Base-by-base conservation (phyloP, 2,888 invertebrate species). In the Nephrocerus scutellatus region DNA sequence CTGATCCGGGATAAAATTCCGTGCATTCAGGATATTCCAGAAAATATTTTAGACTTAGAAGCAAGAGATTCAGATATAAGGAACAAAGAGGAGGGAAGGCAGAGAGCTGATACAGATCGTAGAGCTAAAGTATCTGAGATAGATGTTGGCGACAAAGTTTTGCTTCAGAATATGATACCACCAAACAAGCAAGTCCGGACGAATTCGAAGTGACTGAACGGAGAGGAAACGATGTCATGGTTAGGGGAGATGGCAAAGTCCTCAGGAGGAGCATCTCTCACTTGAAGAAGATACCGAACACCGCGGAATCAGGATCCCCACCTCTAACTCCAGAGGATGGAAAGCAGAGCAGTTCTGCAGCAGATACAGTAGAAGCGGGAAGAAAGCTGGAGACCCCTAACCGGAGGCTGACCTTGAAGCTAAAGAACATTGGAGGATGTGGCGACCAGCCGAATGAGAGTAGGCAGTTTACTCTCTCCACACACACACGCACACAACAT, bases 1-100 rank as follows among this genome's bases (percentile, higher is more conserved):
- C 33, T 36, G 8, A 46, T 46, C 26, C 28, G 38, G 29, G 41
- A 41, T 14, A 45, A 44, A 22, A 41, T 45, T 29, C 33, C 41
- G 29, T 39, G 32, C 26, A 22, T 39, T 20, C 34, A 44, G 22
- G 42, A 42, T 23, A 33, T 42, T 22, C 16, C 16, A 8, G 39
- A 45, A 7, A 16, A 29, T 26, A 32, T 39, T 23, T 16, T 45
- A 8, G 36, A 46, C 28, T 37, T 40, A 29, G 42, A 36, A 28
- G 39, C 45, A 10, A 36, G 39, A 32, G 45, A 45, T 25, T 20
- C 29, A n/a, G 42, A 39, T 23, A 35, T 20, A 19, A 21, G 15
- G 21, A 36, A 36, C 22, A 42, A 45, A 34, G 31, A 39, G 30
- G 37, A 39, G 21, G 34, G 42, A n/a, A 45, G 39, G 20, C 31